A percentile compares a stretch with the other conserved stretches of the same genome.
Conservation (phyloP, 92 coral and sea anemone species). For the Phenganax subtilis region DNA sequence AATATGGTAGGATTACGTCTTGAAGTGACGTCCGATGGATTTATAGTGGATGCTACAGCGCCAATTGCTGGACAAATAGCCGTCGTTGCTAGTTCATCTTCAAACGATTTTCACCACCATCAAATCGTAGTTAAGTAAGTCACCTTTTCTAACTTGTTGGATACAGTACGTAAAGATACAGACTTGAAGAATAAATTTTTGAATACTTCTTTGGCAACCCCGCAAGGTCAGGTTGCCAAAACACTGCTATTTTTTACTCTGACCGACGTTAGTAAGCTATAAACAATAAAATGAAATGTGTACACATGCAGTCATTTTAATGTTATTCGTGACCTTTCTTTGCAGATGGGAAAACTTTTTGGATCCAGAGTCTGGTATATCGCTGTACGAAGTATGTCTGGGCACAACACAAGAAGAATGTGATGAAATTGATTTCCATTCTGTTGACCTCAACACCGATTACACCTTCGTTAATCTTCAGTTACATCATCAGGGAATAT, state of each 20-base stretch:
- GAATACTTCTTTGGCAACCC: not conserved
- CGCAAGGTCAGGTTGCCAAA: not conserved
- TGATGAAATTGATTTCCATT: constrained; percentile 39
- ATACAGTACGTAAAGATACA: not conserved
- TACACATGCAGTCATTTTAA: not conserved
- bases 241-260: not conserved
- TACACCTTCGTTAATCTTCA: constrained; percentile 45
- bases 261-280: not conserved
- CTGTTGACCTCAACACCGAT: constrained; percentile 53
- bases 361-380: constrained; percentile 71
- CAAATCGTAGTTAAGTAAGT: constrained; percentile 45
- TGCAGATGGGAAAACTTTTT: constrained; percentile 70
- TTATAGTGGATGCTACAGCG: constrained; percentile 73
- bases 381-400: constrained; percentile 60
- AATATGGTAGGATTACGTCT: constrained; percentile 65
- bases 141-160: not conserved
- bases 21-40: constrained; percentile 65
- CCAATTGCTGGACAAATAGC: constrained; percentile 50
- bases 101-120: constrained; percentile 45
- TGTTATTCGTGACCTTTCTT: not conserved
- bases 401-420: constrained; percentile 53
- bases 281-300: too few relatives aligned
- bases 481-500: constrained; percentile 54
- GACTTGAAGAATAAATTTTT: not conserved
- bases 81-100: constrained; percentile 47